Evolutionary conservation across 2,113 vertebrate species (phyloP).

Genomic region (Illadopsis cleaveri): DNA sequence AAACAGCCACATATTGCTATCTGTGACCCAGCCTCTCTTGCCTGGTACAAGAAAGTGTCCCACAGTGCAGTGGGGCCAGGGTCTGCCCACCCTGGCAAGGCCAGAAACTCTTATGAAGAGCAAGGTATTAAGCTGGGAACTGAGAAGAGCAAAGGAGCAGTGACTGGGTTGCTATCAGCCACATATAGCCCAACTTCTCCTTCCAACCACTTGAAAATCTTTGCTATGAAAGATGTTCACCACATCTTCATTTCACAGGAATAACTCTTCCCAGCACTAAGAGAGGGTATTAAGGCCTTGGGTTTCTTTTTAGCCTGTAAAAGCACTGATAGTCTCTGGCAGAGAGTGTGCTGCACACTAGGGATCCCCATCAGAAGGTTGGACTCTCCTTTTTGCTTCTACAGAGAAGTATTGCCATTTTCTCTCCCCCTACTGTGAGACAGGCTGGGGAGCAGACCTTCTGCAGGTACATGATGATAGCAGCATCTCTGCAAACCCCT

Average conservation of each 20-base stretch:
- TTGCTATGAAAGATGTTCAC: not conserved
- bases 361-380: not conserved
- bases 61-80: not conserved
- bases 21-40: not conserved
- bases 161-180: not conserved
- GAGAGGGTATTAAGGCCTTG: not conserved
- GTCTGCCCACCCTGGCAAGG: not conserved
- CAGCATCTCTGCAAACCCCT: not conserved
- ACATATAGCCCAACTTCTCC: not conserved
- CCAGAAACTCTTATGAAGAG: constrained; percentile 22
- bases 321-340: not conserved
- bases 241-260: not conserved
- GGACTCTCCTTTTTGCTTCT: not conserved
- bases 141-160: not conserved
- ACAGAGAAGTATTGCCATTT: not conserved
- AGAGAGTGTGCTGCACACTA: not conserved
- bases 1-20: not conserved
- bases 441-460: not conserved
- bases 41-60: not conserved
- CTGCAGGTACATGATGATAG: not conserved
- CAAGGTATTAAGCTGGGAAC: not conserved
- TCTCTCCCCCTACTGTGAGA: not conserved
- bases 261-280: not conserved
- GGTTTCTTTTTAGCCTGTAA: not conserved
- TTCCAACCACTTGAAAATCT: not conserved